phyloP scores from a whole-genome alignment of 35 echinoderm and acorn worm genomes.

The Acanthaster planci region DNA sequence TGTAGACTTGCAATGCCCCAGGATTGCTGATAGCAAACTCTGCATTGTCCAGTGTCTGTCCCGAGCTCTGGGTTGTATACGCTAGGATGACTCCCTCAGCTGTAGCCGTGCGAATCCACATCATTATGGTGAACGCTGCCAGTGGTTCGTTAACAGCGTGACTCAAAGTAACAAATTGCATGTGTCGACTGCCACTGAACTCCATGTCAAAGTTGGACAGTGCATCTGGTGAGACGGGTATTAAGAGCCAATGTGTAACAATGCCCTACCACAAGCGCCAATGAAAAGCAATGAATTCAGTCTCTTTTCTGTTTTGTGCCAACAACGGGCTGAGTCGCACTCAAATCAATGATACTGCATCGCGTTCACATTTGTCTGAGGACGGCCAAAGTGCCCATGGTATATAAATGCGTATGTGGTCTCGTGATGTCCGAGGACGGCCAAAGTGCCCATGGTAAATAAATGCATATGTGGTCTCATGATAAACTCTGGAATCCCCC shows the following conservation, averaged over 20 bases:
- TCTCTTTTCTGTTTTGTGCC: too few species aligned
- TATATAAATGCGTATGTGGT: too few species aligned
- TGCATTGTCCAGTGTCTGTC: not conserved
- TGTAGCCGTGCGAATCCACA: not conserved
- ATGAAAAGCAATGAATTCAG: too few species aligned
- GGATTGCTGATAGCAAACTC: not conserved
- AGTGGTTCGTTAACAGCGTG: not conserved
- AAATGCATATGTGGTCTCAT: too few species aligned
- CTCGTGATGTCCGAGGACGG: too few species aligned
- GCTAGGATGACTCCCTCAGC: not conserved
- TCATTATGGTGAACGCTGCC: not conserved
- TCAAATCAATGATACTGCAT: too few species aligned
- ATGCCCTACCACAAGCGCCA: too few species aligned
- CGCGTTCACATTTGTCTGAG: too few species aligned
- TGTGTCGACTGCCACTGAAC: not conserved
- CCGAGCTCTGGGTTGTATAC: not conserved
- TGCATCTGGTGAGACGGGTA: not conserved
- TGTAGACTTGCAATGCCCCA: not conserved
- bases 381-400: too few species aligned
- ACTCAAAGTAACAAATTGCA: not conserved
- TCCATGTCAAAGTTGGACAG: not conserved
- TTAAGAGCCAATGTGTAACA: too few species aligned
- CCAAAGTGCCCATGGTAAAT: too few species aligned
- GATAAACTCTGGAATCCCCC: not conserved
- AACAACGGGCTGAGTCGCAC: too few species aligned